Evolutionary conservation across 2,113 vertebrate genomes (phyloP), one percentile per base, ranked within the genome.

Genomic region (Myxocyprinus asiaticus): DNA sequence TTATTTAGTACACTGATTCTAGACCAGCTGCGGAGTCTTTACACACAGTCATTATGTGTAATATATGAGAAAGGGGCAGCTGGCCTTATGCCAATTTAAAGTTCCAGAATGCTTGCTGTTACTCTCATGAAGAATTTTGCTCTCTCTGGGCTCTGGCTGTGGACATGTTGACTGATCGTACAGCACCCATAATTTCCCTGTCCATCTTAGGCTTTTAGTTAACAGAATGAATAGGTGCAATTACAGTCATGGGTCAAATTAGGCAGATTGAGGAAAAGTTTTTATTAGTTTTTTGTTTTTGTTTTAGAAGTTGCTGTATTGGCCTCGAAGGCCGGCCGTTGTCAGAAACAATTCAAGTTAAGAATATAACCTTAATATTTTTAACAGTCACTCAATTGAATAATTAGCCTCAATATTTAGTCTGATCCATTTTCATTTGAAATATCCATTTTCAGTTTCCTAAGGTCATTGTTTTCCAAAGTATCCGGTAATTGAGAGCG

Each of bases 1-100:
- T 45, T 66, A 51, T 81, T 59, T 45, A 74, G 47, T 65, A 44
- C 17, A 44, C 74, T 65, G 50, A n/a, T 71, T 53, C 70, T 64
- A 69, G 15, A 69, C 59, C 82, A 56, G 10, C 76, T 15, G 63
- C 61, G 43, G 48, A 65, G 74, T n/a, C 47, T 50, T 7, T 55
- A 33, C 15, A 43, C 64, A 50, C 48, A 53, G 65, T 76, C 14
- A 55, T 15, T 44, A 43, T 4, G 0, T 63, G 59, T 50, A 12
- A 45, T 50, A 5, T 76, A 55, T 76, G 8, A 76, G 47, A 53
- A 53, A 51, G 9, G 48, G 33, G 2, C 61, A 44, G 22, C 74
- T 76, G 74, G 10, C 47, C 43, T 6, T 47, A 47, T 55, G 70
- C 59, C 70, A 72, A 15, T 59, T 15, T 72, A 47, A 59, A 72